Percentiles rank a stretch among this genome's conserved stretches.
These are phyloP conservation scores for Myxocyprinus asiaticus DNA, from an alignment of 2,113 vertebrate genomes.

Conservation along the genomic window DNA sequence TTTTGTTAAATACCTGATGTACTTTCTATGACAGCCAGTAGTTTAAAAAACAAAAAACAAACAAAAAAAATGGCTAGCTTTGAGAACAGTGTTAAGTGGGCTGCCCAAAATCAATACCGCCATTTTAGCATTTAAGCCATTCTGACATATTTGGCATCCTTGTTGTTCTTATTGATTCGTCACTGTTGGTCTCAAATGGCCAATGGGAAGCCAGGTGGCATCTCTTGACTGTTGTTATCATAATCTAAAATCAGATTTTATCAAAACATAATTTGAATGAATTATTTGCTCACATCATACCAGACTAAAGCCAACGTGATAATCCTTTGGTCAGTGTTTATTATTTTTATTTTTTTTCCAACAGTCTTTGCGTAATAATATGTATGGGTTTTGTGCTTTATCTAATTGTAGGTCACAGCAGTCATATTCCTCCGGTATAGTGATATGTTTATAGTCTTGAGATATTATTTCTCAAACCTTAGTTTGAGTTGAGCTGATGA, in stretches of 20 bases:
- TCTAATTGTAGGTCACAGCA: constrained; percentile 3
- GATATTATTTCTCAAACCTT: constrained; percentile 48
- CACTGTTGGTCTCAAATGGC: constrained; percentile 48
- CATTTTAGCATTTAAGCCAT: constrained; percentile 67
- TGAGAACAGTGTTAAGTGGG: constrained; percentile 47
- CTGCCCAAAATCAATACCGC: constrained; percentile 65
- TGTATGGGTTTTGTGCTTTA: neutral
- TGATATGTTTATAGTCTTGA: constrained; percentile 44
- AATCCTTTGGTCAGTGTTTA: constrained; percentile 19
- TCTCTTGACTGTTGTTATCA: constrained; percentile 21
- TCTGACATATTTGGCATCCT: constrained; percentile 60
- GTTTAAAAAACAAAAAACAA: constrained; percentile 28
- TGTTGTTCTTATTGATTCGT: constrained; percentile 62
- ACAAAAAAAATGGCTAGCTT: neutral
- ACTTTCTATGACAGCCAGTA: neutral
- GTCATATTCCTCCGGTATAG: constrained; percentile 34
- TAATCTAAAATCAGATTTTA: constrained; percentile 17
- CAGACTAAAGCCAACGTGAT: neutral
- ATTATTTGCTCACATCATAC: neutral
- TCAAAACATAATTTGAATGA: constrained; percentile 23
- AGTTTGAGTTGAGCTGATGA: constrained; percentile 54
- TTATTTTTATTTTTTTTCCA: constrained; percentile 4
- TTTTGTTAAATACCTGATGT: constrained; percentile 17
- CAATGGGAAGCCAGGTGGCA: constrained; percentile 40
- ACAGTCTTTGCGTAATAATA: constrained; percentile 27